These are phyloP conservation scores for Enoplosus armatus DNA, from an alignment of 2,797 vertebrate genomes.

Conservation along the genomic window DNA sequence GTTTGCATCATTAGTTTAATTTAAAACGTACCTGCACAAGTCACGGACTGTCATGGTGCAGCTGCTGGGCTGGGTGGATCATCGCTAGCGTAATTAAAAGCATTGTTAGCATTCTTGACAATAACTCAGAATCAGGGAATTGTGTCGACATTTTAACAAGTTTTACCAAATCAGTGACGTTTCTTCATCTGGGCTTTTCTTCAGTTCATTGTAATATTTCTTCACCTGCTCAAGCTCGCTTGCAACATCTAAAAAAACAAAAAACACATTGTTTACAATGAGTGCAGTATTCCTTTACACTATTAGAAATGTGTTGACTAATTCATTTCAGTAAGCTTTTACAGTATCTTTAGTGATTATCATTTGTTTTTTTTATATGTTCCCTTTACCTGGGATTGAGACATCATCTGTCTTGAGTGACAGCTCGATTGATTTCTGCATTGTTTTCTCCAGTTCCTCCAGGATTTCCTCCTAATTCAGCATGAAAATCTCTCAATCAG, in stretches of 20 bases:
- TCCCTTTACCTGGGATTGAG: slow-evolving; percentile 57
- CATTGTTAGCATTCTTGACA: background rate
- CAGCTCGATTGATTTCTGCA: slow-evolving; percentile 40
- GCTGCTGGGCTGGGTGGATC: background rate
- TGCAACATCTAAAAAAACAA: slow-evolving; percentile 23
- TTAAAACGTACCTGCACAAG: background rate
- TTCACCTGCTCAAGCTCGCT: background rate
- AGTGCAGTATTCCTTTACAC: background rate
- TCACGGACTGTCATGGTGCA: background rate
- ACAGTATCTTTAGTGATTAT: background rate
- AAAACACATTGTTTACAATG: background rate
- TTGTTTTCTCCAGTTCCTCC: rapidly evolving
- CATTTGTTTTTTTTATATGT: background rate
- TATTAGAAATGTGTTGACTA: background rate
- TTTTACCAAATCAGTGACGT: slow-evolving; percentile 4
- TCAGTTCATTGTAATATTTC: background rate
- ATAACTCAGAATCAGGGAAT: background rate
- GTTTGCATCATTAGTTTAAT: background rate
- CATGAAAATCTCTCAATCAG: background rate
- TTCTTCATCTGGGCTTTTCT: background rate
- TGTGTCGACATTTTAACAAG: background rate
- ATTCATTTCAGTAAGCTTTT: background rate
- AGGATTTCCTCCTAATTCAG: slow-evolving; percentile 21
- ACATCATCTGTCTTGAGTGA: slow-evolving; percentile 11
- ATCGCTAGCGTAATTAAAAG: background rate